phyloP scores from a whole-genome alignment of 2,797 vertebrate genomes.

The Prunella strophiata region DNA sequence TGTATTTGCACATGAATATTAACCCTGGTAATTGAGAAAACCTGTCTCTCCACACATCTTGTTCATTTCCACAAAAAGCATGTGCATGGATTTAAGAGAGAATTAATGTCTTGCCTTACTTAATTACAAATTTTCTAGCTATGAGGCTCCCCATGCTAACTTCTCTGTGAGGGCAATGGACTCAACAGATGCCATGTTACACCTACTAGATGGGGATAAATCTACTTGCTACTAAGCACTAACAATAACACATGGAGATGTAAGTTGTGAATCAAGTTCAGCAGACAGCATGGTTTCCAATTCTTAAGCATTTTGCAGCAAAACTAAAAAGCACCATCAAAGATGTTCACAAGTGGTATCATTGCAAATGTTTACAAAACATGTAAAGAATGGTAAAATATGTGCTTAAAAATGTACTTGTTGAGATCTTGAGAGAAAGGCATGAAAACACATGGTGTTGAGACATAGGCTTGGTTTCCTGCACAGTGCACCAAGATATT shows the following conservation, averaged over 20 bases:
- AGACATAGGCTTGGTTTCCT: background rate
- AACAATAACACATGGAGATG: constrained; percentile 55
- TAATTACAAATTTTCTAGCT: constrained; percentile 65
- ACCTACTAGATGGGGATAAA: constrained; percentile 36
- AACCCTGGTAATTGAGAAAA: constrained; percentile 61
- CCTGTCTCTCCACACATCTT: constrained; percentile 51
- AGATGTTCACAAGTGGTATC: constrained; percentile 51
- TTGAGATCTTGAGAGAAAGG: constrained; percentile 29
- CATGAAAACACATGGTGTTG: background rate
- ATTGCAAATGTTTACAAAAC: constrained; percentile 64
- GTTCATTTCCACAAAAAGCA: constrained; percentile 55
- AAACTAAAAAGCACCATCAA: constrained; percentile 60
- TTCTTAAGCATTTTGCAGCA: constrained; percentile 53
- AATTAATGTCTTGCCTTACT: constrained; percentile 49
- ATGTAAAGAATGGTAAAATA: constrained; percentile 62
- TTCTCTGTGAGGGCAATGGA: constrained; percentile 41
- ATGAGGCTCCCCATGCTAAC: background rate
- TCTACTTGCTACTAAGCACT: constrained; percentile 40
- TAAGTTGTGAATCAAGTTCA: constrained; percentile 57
- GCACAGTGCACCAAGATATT: background rate
- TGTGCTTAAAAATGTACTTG: constrained; percentile 31
- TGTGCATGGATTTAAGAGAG: constrained; percentile 59
- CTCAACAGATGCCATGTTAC: constrained; percentile 47
- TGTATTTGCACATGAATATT: constrained; percentile 74
- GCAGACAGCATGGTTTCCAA: constrained; percentile 44